phyloP scores from a whole-genome alignment of 37 sponge, comb jelly and placozoan genomes.

The Lycopodina hypogea region DNA sequence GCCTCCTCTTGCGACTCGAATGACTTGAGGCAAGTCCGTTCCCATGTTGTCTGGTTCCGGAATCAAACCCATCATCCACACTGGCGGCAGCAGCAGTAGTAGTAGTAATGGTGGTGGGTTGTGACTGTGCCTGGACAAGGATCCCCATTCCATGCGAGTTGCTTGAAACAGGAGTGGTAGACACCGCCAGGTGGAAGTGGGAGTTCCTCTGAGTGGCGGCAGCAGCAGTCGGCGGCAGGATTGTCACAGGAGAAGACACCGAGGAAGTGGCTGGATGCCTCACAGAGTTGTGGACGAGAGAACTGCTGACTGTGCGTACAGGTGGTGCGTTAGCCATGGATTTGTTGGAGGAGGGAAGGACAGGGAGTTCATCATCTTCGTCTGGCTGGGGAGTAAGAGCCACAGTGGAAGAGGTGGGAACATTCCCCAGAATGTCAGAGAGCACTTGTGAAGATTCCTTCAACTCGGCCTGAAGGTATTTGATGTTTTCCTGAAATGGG shows the following conservation, averaged over 20 bases:
- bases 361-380: conserved; percentile 46
- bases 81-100: neutral
- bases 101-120: neutral
- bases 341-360: conserved; percentile 46
- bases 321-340: neutral
- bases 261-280: neutral
- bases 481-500: conserved; percentile 44
- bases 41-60: neutral
- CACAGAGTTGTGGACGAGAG: neutral
- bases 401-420: conserved; percentile 4
- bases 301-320: conserved; percentile 10
- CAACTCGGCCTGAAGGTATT: conserved; percentile 33
- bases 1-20: conserved; percentile 3
- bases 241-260: neutral
- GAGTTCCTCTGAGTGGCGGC: neutral
- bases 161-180: neutral
- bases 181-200: neutral
- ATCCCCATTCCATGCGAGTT: conserved; percentile 6
- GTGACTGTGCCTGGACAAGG: conserved; percentile 2
- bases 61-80: conserved; percentile 2
- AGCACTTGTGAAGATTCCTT: conserved; percentile 34
- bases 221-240: neutral
- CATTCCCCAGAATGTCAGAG: conserved; percentile 41
- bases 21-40: neutral
- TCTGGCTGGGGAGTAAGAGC: conserved; percentile 37